Conservation (phyloP, 2,797 vertebrate genomes). For the Phylloscopus collybita region DNA sequence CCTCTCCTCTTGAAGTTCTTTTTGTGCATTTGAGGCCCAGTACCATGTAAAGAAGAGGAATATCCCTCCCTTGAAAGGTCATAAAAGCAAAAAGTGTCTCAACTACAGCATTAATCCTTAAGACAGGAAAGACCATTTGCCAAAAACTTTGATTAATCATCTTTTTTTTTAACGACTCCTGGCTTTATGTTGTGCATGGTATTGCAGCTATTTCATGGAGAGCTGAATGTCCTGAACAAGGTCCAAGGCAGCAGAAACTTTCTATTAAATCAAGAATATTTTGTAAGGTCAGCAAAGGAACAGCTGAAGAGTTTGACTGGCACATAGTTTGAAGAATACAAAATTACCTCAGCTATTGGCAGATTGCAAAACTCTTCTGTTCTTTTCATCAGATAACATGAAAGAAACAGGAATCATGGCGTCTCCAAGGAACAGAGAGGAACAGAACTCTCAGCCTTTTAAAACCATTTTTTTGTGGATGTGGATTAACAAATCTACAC, state of each 20-base stretch:
- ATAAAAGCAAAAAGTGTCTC: neutral
- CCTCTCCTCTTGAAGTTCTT: neutral
- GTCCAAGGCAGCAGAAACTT: neutral
- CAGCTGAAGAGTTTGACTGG: neutral
- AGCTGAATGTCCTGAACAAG: neutral
- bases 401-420: neutral
- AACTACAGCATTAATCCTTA: neutral
- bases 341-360: slow-evolving; percentile 54
- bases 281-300: neutral
- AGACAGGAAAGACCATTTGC: neutral
- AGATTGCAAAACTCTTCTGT: neutral
- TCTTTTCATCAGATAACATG: neutral
- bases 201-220: neutral
- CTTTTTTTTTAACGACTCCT: neutral
- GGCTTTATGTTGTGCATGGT: neutral
- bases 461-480: neutral
- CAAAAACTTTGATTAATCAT: neutral
- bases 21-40: neutral
- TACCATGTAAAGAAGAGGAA: neutral
- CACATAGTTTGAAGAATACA: neutral
- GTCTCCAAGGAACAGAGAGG: slow-evolving; percentile 4
- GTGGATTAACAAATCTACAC: neutral
- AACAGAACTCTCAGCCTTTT: neutral
- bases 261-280: neutral
- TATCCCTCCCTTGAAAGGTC: neutral